Evolutionary conservation across 2,797 vertebrate genomes (phyloP).

Genomic region (Mycteria americana): DNA sequence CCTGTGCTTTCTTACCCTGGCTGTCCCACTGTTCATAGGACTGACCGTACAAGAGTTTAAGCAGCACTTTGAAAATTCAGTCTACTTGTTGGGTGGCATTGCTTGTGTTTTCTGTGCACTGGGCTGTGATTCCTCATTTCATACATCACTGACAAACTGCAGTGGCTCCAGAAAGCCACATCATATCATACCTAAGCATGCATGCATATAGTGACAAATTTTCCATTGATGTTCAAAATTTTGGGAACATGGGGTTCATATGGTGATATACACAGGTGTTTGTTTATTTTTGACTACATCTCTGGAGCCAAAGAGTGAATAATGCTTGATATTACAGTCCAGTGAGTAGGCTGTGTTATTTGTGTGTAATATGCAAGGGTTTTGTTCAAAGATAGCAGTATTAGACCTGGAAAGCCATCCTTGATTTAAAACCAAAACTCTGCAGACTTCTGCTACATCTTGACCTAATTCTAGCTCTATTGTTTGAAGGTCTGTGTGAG

Average conservation of each 20-base stretch:
- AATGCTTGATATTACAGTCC: not conserved
- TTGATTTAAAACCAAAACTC: not conserved
- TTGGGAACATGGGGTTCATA: not conserved
- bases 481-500: not conserved
- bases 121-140: not conserved
- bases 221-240: not conserved
- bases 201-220: not conserved
- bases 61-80: not conserved
- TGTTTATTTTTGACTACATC: not conserved
- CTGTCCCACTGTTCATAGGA: not conserved
- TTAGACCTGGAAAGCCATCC: not conserved
- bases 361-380: not conserved
- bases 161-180: not conserved
- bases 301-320: not conserved
- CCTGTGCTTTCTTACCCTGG: not conserved
- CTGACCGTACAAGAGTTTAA: accelerated
- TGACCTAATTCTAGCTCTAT: not conserved
- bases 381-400: not conserved
- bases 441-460: not conserved
- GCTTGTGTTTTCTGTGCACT: not conserved
- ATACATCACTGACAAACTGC: not conserved
- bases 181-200: not conserved
- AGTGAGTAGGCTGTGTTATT: not conserved
- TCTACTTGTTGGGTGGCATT: not conserved
- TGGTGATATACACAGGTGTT: not conserved